Evolutionary conservation across 2,113 vertebrate genomes (phyloP).

Genomic region (Tenebrosternarchus preto): DNA sequence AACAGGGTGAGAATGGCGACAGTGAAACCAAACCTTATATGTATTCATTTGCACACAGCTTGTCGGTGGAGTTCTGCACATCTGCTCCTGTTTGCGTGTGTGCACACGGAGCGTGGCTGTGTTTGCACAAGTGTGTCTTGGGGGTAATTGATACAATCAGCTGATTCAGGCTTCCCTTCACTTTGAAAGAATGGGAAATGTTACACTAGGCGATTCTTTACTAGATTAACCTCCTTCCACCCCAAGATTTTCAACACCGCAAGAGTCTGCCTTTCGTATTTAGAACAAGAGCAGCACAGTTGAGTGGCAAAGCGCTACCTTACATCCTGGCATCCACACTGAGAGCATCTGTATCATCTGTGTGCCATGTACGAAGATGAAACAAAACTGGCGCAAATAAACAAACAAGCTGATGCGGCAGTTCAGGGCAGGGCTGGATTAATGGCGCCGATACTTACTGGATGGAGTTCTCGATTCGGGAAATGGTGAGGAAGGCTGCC

Average conservation of each 20-base stretch:
- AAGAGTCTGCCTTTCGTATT: conserved; percentile 8
- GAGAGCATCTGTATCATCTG: neutral
- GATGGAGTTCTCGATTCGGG: conserved; percentile 96
- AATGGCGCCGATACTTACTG: conserved; percentile 83
- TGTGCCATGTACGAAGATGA: neutral
- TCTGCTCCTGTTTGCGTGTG: neutral
- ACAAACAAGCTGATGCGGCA: neutral
- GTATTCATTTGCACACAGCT: conserved; percentile 27
- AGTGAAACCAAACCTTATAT: neutral
- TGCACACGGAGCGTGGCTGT: neutral
- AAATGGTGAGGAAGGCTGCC: conserved; percentile 97
- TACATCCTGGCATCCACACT: neutral
- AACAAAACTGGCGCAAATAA: conserved; percentile 4
- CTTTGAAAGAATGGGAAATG: neutral
- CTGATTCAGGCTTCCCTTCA: conserved; percentile 13
- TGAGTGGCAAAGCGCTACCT: neutral
- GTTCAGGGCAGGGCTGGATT: neutral
- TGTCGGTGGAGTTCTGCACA: neutral
- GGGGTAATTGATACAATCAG: conserved; percentile 26
- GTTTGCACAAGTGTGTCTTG: conserved; percentile 18
- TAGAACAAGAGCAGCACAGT: conserved; percentile 2
- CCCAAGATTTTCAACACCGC: neutral
- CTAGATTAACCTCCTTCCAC: neutral
- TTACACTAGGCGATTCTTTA: neutral
- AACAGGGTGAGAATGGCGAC: neutral